Conservation (phyloP, 23 tunicate species). For the Ascidia mentula region DNA sequence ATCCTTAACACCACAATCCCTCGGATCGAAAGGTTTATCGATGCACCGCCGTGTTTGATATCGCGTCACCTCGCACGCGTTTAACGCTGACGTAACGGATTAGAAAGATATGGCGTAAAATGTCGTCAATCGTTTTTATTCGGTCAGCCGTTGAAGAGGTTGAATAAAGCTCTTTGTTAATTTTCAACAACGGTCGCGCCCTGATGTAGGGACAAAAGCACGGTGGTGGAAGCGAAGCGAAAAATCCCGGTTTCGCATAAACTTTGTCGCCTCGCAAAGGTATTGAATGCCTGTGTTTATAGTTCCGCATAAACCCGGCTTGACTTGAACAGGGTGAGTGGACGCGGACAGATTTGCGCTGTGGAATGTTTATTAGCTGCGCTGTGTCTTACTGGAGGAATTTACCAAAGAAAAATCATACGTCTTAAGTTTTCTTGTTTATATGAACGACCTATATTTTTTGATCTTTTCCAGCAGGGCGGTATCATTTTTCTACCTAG, state of each 20-base stretch:
- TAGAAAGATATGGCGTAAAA: not conserved
- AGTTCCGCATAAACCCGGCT: too few species aligned
- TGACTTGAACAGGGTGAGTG: too few species aligned
- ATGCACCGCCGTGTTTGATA: not conserved
- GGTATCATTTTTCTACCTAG: not conserved
- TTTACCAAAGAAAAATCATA: too few species aligned
- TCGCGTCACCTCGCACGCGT: not conserved
- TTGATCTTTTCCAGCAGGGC: too few species aligned
- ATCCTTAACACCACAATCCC: not conserved
- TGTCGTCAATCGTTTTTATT: slow-evolving; percentile 2
- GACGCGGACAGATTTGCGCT: too few species aligned
- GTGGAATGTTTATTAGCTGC: too few species aligned
- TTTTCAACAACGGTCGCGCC: not conserved
- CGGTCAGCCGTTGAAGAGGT: not conserved
- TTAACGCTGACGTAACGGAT: not conserved
- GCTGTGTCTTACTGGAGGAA: too few species aligned
- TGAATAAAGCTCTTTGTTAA: not conserved
- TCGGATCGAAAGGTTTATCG: not conserved
- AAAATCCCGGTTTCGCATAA: not conserved
- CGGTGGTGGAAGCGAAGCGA: not conserved
- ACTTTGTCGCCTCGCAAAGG: not conserved
- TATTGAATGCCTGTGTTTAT: not conserved
- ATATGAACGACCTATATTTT: too few species aligned
- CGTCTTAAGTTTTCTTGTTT: too few species aligned
- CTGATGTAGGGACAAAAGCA: not conserved